phyloP scores from a whole-genome alignment of 2,113 vertebrate genomes.

The Ailuropoda melanoleuca region DNA sequence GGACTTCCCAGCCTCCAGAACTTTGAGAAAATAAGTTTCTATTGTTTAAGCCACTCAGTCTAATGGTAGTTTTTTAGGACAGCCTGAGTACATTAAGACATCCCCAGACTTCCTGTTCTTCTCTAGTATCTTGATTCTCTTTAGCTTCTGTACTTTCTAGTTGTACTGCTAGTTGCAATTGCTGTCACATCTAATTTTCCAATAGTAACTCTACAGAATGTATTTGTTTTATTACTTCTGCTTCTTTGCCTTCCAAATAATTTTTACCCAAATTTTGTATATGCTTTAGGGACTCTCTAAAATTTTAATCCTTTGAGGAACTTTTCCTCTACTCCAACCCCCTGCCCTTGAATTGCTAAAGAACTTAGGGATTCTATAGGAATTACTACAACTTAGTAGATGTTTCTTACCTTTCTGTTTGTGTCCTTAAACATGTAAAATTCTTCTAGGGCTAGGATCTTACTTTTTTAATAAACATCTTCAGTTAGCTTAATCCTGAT shows the following conservation, averaged over 20 bases:
- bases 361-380: background rate
- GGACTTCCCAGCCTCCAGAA: background rate
- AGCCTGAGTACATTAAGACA: background rate
- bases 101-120: background rate
- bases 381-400: background rate
- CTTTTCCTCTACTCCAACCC: background rate
- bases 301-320: background rate
- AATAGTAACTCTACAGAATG: background rate
- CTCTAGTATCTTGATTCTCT: background rate
- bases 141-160: background rate
- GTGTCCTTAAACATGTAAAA: slow-evolving; percentile 19
- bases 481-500: background rate
- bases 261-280: background rate
- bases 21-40: background rate
- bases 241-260: slow-evolving; percentile 14
- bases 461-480: background rate
- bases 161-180: background rate
- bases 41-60: background rate
- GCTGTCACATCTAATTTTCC: background rate
- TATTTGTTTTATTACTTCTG: background rate
- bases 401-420: slow-evolving; percentile 31
- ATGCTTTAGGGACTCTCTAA: background rate
- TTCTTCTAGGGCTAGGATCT: background rate
- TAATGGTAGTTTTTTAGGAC: background rate
- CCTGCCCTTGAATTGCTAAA: background rate